Conservation (phyloP, 2,888 invertebrate genomes). For the Chelonus formosanus region DNA sequence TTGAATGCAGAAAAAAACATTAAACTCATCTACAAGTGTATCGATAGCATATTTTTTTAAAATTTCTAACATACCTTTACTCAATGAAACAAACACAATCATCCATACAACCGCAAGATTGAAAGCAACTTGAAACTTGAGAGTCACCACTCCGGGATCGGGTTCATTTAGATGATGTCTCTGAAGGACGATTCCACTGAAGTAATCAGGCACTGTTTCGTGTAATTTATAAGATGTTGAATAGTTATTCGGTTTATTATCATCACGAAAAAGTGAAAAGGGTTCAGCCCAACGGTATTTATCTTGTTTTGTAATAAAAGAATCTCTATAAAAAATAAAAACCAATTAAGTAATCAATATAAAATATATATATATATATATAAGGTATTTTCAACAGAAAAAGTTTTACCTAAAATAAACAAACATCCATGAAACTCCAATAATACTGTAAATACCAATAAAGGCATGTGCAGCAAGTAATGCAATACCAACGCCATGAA, state of each 20-base stretch:
- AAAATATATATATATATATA: background rate
- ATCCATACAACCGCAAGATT: constrained; percentile 91
- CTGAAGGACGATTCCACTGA: constrained; percentile 84
- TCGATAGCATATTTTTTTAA: no score
- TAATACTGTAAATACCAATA: constrained; percentile 86
- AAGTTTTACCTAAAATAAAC: constrained; percentile 74
- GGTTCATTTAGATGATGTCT: constrained; percentile 66
- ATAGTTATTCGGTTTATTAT: constrained; percentile 62
- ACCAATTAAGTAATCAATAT: constrained; percentile 4
- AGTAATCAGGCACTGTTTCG: constrained; percentile 85
- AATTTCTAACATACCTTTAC: constrained; percentile 71
- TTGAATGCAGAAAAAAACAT: background rate
- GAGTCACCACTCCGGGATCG: constrained; percentile 68
- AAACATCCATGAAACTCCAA: constrained; percentile 91
- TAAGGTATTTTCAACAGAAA: background rate
- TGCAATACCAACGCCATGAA: constrained; percentile 88
- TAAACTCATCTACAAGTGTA: background rate
- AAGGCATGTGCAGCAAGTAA: constrained; percentile 81
- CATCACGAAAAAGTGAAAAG: constrained; percentile 74
- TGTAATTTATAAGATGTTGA: constrained; percentile 69
- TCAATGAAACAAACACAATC: constrained; percentile 85
- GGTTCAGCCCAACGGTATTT: constrained; percentile 84
- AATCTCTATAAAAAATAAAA: constrained; percentile 69
- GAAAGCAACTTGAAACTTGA: constrained; percentile 89
- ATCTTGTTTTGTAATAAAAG: constrained; percentile 82